Base-by-base conservation (phyloP, 2,888 invertebrate species). In the Napeogenes inachia region DNA sequence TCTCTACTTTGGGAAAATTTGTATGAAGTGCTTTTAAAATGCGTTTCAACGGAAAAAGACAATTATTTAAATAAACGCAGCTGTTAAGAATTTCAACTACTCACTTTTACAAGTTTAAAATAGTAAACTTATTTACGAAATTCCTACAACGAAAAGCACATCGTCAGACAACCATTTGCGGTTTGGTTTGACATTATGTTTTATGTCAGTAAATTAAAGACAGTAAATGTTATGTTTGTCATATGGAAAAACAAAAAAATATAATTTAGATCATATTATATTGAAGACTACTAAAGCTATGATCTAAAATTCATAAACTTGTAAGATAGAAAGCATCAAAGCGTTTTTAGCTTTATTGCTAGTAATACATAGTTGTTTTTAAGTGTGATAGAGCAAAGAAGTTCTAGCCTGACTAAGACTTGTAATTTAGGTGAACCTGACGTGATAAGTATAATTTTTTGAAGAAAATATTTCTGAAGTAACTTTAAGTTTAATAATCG, bases 161-260 rank as follows among this genome's bases (percentile, higher is more conserved):
- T 82, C 77, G 74, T 74, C 81, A 78, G 72, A 78, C 81, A 76
- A 80, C 85, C 84, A 87, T 85, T 85, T 79, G 74, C 78, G 76
- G 76, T 81, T 81, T 82, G 74, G 72, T 72, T 73, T 83, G 85
- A 84, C 84, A 81, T 61, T 13, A 35, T 35, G 45, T 30, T 56
- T 59, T 35, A 35, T 50, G 50, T 50, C 50, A 56, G 13, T 38
- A 50, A n/a, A 42, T 59, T 45, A 56, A 56, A 42, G 53, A 57
- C 46, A 30, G 54, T 45, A 57, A 56, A 55, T 56, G 58, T 62
- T 45, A 56, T 56, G 58, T 58, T 21, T 54, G 58, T 55, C 42
- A 58, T 45, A 57, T 13, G 4, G 13, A 56, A 56, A 56, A 54
- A 13, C 13, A 46, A 45, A 35, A 35, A n/a, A 47, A 33, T 59